These are phyloP conservation scores for Sapajus apella DNA, from an alignment of 2,113 vertebrate genomes.

Conservation along the genomic window DNA sequence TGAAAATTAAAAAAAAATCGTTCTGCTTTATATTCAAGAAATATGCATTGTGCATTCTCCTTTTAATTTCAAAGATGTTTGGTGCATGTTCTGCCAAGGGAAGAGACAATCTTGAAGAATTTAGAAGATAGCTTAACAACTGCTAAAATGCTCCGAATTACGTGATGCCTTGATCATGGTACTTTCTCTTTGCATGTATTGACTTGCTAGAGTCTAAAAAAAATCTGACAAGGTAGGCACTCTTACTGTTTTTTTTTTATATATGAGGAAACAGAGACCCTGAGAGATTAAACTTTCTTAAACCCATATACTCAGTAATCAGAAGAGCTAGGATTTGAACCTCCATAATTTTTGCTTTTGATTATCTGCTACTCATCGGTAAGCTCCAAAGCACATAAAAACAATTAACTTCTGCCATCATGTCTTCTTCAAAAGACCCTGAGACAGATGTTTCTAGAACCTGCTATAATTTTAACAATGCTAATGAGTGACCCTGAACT, in stretches of 20 bases:
- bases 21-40: background rate
- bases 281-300: background rate
- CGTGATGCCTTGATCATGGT: background rate
- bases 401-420: background rate
- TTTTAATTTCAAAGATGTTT: background rate
- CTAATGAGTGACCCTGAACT: background rate
- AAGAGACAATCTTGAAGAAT: background rate
- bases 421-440: background rate
- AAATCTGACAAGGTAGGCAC: background rate
- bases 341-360: background rate
- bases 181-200: background rate
- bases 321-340: background rate
- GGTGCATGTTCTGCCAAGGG: background rate
- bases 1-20: background rate
- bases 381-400: background rate
- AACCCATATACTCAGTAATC: background rate
- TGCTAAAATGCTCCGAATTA: background rate
- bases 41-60: background rate
- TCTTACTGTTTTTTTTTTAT: background rate
- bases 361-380: background rate
- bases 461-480: background rate
- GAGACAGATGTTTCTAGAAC: background rate
- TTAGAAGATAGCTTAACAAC: background rate
- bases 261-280: background rate
- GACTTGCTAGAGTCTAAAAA: background rate